phyloP scores from a whole-genome alignment of 2,797 vertebrate genomes.

The Tokudaia muenninki region DNA sequence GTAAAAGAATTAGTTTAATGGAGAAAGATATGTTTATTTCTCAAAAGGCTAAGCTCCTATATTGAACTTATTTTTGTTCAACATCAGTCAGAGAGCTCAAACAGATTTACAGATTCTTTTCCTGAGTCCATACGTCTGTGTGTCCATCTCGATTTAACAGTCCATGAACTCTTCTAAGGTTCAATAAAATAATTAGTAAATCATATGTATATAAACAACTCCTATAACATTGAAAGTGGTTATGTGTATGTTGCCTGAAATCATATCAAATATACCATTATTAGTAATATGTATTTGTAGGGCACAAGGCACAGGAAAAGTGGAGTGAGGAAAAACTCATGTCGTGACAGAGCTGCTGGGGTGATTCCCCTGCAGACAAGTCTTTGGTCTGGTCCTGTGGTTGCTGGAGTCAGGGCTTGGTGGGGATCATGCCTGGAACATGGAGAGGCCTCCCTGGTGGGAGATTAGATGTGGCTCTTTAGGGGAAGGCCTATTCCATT shows the following conservation, averaged over 20 bases:
- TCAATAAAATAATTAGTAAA: background rate
- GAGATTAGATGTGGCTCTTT: too few relatives aligned
- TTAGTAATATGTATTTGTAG: background rate
- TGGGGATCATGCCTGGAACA: too few relatives aligned
- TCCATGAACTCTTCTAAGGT: background rate
- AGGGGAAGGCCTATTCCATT: too few relatives aligned
- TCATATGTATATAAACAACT: background rate
- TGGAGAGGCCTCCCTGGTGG: too few relatives aligned
- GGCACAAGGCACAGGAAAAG: too few relatives aligned
- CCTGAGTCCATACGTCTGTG: background rate
- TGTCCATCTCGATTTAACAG: background rate
- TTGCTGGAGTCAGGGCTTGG: too few relatives aligned
- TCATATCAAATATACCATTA: background rate
- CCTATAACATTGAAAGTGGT: background rate
- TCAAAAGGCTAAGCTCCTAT: conserved; percentile 48
- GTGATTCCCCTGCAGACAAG: too few relatives aligned
- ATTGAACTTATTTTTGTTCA: conserved; percentile 63
- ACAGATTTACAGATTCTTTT: too few relatives aligned
- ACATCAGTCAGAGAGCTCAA: background rate
- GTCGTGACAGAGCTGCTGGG: too few relatives aligned
- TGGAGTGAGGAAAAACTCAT: background rate
- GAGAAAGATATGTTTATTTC: conserved; percentile 63
- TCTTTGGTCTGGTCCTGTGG: too few relatives aligned
- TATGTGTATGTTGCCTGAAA: background rate
- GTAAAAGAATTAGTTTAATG: conserved; percentile 41